phyloP scores from a whole-genome alignment of 1,140 invertebrate species.

The Leptinotarsa texana region DNA sequence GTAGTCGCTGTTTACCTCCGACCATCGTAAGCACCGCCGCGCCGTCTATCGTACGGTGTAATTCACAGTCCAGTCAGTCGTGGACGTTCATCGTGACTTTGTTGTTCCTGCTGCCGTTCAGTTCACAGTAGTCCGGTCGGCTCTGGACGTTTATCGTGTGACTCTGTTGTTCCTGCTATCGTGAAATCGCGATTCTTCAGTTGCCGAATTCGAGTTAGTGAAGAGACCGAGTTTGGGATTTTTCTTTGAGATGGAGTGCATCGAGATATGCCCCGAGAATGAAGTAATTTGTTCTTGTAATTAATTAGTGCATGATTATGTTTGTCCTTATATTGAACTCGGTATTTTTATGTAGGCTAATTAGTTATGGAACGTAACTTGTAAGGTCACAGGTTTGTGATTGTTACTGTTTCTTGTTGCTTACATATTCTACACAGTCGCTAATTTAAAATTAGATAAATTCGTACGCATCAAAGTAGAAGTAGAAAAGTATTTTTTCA shows the following conservation, averaged over 20 bases:
- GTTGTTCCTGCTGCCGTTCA: background rate
- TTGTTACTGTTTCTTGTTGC: too few relatives aligned
- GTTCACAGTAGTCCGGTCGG: background rate
- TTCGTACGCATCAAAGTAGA: too few relatives aligned
- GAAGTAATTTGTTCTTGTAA: conserved; percentile 28
- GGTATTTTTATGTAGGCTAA: too few relatives aligned
- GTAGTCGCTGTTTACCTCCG: background rate
- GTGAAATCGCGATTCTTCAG: background rate
- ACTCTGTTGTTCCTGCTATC: background rate
- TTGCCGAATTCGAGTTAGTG: background rate
- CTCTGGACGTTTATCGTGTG: background rate
- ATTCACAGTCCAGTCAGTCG: background rate
- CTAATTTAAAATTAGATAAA: too few relatives aligned
- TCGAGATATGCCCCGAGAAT: conserved; percentile 32
- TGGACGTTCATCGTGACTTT: background rate
- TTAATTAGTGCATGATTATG: background rate
- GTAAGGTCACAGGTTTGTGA: too few relatives aligned
- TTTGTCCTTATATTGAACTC: background rate
- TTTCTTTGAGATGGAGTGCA: conserved; percentile 31
- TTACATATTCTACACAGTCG: too few relatives aligned
- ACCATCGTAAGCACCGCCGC: background rate
- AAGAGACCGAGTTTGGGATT: background rate
- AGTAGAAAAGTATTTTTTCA: too few relatives aligned
- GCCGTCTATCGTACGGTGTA: background rate
- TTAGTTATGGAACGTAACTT: too few relatives aligned